Evolutionary conservation across 2,888 invertebrate species (phyloP).

Genomic region (Apomyelois bistriatella): DNA sequence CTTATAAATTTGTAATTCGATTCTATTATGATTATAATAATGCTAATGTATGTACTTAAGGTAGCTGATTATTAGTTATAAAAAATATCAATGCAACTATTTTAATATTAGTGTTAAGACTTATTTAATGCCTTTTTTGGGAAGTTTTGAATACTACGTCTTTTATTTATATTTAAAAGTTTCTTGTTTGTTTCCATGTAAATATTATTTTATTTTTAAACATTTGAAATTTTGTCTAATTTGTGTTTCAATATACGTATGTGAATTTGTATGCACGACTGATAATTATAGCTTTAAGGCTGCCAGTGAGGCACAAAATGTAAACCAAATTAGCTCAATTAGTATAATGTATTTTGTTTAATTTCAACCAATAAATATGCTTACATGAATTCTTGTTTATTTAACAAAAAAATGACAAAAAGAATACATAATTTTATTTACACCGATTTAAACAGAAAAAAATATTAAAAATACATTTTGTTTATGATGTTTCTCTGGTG

Average conservation of each 20-base stretch:
- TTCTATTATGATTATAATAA: no score
- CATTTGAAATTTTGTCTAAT: not conserved
- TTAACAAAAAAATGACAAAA: conserved; percentile 18
- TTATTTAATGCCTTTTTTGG: not conserved
- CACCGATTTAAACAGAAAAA: not conserved
- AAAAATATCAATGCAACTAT: conserved; percentile 16
- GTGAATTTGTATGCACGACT: conserved; percentile 20
- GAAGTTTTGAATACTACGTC: no score
- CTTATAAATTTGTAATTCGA: no score
- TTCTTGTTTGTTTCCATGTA: no score
- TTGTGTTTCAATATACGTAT: conserved; percentile 8
- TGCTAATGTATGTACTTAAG: no score
- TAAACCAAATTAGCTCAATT: conserved; percentile 69
- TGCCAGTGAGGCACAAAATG: conserved; percentile 44
- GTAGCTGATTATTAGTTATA: no score
- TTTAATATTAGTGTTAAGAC: conserved; percentile 5
- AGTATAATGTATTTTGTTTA: conserved; percentile 37
- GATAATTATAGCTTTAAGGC: conserved; percentile 32
- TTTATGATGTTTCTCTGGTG: no score
- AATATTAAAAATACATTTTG: no score
- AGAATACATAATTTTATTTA: no score
- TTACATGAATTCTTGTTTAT: conserved; percentile 26
- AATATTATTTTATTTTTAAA: no score
- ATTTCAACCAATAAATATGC: conserved; percentile 38
- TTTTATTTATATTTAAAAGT: no score